Evolutionary conservation across 2,888 invertebrate genomes (phyloP).

Genomic region (Synergus laeviventris): DNA sequence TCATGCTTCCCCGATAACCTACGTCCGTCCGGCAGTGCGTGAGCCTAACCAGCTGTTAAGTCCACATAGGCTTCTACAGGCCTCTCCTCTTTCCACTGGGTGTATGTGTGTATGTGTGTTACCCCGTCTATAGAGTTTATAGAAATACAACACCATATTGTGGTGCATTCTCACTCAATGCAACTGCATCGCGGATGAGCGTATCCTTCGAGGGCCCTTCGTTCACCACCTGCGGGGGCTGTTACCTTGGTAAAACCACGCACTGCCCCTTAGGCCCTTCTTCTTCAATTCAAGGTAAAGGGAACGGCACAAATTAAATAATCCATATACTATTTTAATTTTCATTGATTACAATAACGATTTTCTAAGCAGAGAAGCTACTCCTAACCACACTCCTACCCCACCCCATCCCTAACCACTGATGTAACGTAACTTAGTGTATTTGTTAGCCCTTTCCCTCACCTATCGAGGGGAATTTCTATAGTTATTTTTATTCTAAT

Average conservation of each 20-base stretch:
- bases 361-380: too few relatives aligned
- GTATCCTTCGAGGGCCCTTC: slow-evolving; percentile 60
- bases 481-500: too few relatives aligned
- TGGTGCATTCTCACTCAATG: slow-evolving; percentile 46
- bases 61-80: slow-evolving; percentile 41
- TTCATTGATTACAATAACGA: not conserved
- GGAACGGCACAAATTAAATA: too few relatives aligned
- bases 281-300: slow-evolving; percentile 45
- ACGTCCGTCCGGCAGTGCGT: slow-evolving; percentile 71
- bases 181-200: slow-evolving; percentile 36
- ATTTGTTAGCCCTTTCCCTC: too few relatives aligned
- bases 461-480: too few relatives aligned
- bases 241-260: slow-evolving; percentile 72
- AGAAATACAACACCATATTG: slow-evolving; percentile 34
- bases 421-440: too few relatives aligned
- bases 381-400: too few relatives aligned
- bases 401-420: too few relatives aligned
- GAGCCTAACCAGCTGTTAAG: slow-evolving; percentile 61
- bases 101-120: slow-evolving; percentile 44
- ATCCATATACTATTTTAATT: not conserved
- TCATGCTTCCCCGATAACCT: slow-evolving; percentile 72
- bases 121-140: not conserved
- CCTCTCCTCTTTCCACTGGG: too few relatives aligned
- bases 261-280: slow-evolving; percentile 70
- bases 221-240: slow-evolving; percentile 68